A percentile compares a stretch with the other conserved stretches of the same genome.
Conservation (phyloP, 2,888 invertebrate species). For the Hedychridium roseum region DNA sequence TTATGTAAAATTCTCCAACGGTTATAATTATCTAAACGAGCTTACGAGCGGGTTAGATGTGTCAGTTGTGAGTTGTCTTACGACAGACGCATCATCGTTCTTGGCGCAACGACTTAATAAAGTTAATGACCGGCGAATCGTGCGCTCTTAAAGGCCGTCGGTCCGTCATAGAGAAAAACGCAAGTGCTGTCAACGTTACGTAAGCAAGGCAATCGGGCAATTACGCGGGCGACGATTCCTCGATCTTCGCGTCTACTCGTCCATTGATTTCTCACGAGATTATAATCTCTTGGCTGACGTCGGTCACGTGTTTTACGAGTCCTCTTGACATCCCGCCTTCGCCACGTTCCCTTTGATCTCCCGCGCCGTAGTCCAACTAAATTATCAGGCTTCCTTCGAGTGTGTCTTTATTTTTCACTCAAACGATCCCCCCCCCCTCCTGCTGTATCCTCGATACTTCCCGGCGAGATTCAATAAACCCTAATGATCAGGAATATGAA, state of each 20-base stretch:
- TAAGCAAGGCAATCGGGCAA: constrained; percentile 16
- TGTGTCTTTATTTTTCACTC: no score
- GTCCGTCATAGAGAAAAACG: constrained; percentile 9
- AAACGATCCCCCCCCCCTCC: no score
- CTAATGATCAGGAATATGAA: no score
- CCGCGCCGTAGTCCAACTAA: constrained; percentile 4
- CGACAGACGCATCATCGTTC: no score
- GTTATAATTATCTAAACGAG: no score
- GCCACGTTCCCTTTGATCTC: neutral
- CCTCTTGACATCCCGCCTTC: neutral
- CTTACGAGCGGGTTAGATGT: no score
- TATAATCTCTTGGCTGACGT: neutral
- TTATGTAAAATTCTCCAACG: no score
- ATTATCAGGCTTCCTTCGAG: constrained; percentile 5
- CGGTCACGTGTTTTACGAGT: neutral
- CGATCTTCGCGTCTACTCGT: no score
- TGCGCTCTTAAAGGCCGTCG: constrained; percentile 12
- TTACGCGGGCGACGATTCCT: neutral
- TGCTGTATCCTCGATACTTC: no score
- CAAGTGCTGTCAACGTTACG: constrained; percentile 11
- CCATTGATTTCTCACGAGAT: constrained; percentile 16
- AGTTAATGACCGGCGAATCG: constrained; percentile 20
- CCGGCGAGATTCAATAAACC: no score
- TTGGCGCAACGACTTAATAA: constrained; percentile 19
- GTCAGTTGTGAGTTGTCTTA: no score